phyloP scores from a whole-genome alignment of 2,888 invertebrate genomes.

The Latrodectus hesperus region DNA sequence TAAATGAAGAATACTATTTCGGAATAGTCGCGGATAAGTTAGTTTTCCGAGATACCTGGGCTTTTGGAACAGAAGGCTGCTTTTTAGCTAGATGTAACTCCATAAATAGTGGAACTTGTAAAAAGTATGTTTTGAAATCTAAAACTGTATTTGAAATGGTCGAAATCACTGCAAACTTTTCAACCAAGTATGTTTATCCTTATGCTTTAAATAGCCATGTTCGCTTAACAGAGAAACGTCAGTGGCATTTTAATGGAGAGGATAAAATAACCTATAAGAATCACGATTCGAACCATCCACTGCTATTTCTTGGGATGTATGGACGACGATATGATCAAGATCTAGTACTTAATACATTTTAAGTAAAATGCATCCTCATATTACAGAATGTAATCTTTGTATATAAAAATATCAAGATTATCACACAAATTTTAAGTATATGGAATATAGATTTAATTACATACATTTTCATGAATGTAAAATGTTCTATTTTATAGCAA shows the following conservation, averaged over 20 bases:
- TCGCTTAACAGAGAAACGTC: not conserved
- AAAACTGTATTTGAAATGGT: slow-evolving; percentile 13
- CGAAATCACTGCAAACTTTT: slow-evolving; percentile 4
- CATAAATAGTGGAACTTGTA: not conserved
- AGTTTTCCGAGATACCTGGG: slow-evolving; percentile 2
- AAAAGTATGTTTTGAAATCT: not conserved
- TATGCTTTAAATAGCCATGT: slow-evolving; percentile 16
- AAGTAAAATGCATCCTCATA: too few species aligned
- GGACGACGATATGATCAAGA: slow-evolving; percentile 21
- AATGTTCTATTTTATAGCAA: too few species aligned
- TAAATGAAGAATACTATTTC: slow-evolving; percentile 38
- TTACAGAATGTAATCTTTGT: too few species aligned
- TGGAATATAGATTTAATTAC: too few species aligned
- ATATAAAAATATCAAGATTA: too few species aligned
- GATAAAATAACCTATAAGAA: not conserved
- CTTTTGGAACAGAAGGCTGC: slow-evolving; percentile 8
- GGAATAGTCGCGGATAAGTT: not conserved
- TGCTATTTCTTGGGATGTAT: slow-evolving; percentile 19
- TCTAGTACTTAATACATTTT: too few species aligned
- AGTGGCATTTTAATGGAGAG: slow-evolving; percentile 28
- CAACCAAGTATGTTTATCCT: slow-evolving; percentile 33
- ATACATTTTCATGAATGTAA: too few species aligned
- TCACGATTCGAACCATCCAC: not conserved
- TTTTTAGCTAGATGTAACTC: slow-evolving; percentile 16
- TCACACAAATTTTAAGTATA: too few species aligned